A percentile compares a stretch with the other conserved stretches of the same genome.
Conservation (phyloP, 2,113 vertebrate species). For the Cololabis saira region DNA sequence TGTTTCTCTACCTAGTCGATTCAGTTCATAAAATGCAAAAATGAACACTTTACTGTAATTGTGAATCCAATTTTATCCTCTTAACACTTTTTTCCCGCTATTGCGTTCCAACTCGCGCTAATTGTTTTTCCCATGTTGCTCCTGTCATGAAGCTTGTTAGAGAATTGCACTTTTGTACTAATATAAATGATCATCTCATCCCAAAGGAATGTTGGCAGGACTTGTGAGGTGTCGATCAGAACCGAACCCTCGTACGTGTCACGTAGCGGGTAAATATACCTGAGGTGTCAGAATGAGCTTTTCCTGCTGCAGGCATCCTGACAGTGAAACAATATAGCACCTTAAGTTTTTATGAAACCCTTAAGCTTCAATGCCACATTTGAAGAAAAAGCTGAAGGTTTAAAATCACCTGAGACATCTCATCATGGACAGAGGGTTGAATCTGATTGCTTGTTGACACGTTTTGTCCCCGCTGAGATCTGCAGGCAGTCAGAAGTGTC, state of each 20-base stretch:
- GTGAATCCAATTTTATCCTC: neutral
- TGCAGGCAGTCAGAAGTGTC: conserved; percentile 64
- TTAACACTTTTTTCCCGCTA: neutral
- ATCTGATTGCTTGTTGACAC: conserved; percentile 76
- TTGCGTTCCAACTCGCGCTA: neutral
- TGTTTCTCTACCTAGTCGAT: too few relatives aligned
- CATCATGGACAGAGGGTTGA: conserved; percentile 79
- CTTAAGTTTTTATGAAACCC: conserved; percentile 52
- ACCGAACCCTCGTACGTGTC: conserved; percentile 28
- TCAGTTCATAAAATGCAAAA: too few relatives aligned
- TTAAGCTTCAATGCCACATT: conserved; percentile 26
- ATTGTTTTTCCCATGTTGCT: neutral
- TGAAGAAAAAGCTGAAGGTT: conserved; percentile 65
- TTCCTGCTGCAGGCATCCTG: conserved; percentile 22
- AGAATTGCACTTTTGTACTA: neutral
- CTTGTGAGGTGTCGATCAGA: conserved; percentile 18
- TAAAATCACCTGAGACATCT: conserved; percentile 67
- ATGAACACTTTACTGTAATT: too few relatives aligned
- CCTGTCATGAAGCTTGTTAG: neutral
- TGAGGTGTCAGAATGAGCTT: conserved; percentile 53
- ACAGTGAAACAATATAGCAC: conserved; percentile 66
- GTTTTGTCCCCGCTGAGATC: conserved; percentile 68
- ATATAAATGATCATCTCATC: neutral
- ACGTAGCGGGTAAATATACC: conserved; percentile 37
- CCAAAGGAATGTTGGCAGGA: conserved; percentile 11